Base-by-base conservation (phyloP, 2,888 invertebrate genomes). In the Drosophila pseudotakahashii region DNA sequence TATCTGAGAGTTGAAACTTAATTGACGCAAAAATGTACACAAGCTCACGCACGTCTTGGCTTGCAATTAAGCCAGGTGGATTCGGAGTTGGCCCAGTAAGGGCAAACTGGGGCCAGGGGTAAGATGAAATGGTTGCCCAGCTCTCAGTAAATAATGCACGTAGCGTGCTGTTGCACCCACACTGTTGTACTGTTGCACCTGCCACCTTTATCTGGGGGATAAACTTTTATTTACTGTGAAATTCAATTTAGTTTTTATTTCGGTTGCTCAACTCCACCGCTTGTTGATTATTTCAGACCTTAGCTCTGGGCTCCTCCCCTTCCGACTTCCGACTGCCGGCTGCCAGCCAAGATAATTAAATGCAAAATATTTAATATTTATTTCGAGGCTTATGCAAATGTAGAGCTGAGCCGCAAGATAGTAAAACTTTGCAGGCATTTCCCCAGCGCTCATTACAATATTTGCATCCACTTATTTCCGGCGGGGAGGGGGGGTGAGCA, bases 301-400 rank as follows among this genome's bases (percentile, higher is more conserved):
- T 3, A 6, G 14, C 10, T 23, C 4, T 5, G 34, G 11, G 30
- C 9, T 32, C 9, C 30, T 32, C 10, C 32, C 3, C 3, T 10
- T 34, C 4, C 34, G 11, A 34, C 34, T 34, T 11, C 42, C 19
- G n/a, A n/a, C n/a, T n/a, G n/a, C n/a, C n/a, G 5, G 11, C 19
- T 19, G 11, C 7, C n/a, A 6, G 51, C 39, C 44, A 37, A 23
- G 75, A 77, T 84, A 81, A 84, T 86, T 86, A 84, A 84, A 84
- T 83, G 87, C 87, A 81, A 86, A 85, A 87, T 84, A 84, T 85
- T 87, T 87, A 58, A 78, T 81, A 81, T 81, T 77, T 78, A 81
- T 81, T 85, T 79, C 75, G 70, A 76, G 79, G 87, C 87, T 86
- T 84, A 86, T 84, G 86, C 84, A 83, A 86, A 84, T 86, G 81